Base-by-base conservation (phyloP, 1,140 invertebrate genomes). In the Bombus sylvicola region DNA sequence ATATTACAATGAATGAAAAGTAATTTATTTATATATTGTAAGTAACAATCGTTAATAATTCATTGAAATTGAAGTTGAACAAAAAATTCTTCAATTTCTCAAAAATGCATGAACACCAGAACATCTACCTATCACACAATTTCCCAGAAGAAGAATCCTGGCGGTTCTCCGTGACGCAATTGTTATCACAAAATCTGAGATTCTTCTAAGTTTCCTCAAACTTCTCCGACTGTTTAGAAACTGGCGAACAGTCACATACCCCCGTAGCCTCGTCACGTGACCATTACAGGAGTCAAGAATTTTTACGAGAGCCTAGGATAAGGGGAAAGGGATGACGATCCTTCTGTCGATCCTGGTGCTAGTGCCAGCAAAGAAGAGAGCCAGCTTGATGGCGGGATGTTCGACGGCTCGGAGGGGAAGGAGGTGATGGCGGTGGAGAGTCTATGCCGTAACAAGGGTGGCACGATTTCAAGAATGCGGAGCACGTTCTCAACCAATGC, bases 401-500 rank as follows among this genome's bases (percentile, higher is more conserved):
- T 69, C 62, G 18, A 28, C 34, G 73, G 68, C 0, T 37, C 53
- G 34, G 47, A 75, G 41, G 39, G 64, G 86, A n/a, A 28, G 83
- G 81, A 69, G 81, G 75, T 31, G 57, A 83, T 68, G 85, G 84
- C 62, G 39, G 86, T 83, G 73, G 82, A 85, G 89, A 91, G 89
- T 88, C 90, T 91, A 90, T 87, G 87, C 87, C 85, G 87, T 93
- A 95, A 94, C 93, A 94, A 93, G 92, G 94, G 93, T 93, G 92
- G 92, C 91, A 93, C 89, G 92, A 93, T 94, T 94, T 94, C 92
- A 93, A 94, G 94, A 95, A 95, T 95, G 93, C 95, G 82, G 92
- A 94, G 92, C 94, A 95, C 94, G 95, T 95, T 92, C 93, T 93
- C 93, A 95, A 95, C 95, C 94, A 95, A 95, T 95, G 94, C 95